These are phyloP conservation scores for Pterobdella sp. DNA, from an alignment of 2,888 invertebrate genomes.

Conservation along the genomic window DNA sequence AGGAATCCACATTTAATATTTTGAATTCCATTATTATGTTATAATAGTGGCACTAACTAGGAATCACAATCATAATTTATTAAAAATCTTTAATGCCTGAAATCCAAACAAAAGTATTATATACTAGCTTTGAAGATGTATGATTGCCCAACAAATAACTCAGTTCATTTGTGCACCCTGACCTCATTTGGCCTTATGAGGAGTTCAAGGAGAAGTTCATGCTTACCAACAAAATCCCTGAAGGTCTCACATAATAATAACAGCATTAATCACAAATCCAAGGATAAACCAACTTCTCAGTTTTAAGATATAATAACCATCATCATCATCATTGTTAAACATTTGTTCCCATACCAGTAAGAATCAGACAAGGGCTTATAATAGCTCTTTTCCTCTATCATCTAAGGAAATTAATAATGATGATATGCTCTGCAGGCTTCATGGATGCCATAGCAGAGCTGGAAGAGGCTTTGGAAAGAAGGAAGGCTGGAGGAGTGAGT, in stretches of 20 bases:
- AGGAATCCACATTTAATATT: too few relatives aligned
- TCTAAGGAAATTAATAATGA: too few relatives aligned
- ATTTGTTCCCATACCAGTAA: background rate
- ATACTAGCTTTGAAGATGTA: too few relatives aligned
- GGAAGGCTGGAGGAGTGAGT: conserved; percentile 16
- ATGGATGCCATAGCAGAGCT: conserved; percentile 18
- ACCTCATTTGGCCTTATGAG: conserved; percentile 71
- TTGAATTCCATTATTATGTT: too few relatives aligned
- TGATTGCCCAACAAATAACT: too few relatives aligned
- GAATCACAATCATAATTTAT: background rate
- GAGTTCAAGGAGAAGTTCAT: conserved; percentile 68
- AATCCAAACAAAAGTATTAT: too few relatives aligned
- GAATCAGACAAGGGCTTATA: too few relatives aligned
- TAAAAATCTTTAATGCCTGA: too few relatives aligned
- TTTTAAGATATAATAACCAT: background rate
- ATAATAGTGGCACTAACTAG: too few relatives aligned
- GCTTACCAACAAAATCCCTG: conserved; percentile 43
- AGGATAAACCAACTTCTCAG: background rate
- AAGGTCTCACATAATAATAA: conserved; percentile 36
- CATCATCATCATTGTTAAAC: background rate
- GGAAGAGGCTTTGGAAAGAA: conserved; percentile 17
- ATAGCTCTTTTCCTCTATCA: too few relatives aligned
- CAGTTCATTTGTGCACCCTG: conserved; percentile 39
- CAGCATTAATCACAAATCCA: too few relatives aligned
- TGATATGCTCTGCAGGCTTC: too few relatives aligned